Evolutionary conservation across 2,888 invertebrate genomes (phyloP).

Genomic region (Bellardia pandia): DNA sequence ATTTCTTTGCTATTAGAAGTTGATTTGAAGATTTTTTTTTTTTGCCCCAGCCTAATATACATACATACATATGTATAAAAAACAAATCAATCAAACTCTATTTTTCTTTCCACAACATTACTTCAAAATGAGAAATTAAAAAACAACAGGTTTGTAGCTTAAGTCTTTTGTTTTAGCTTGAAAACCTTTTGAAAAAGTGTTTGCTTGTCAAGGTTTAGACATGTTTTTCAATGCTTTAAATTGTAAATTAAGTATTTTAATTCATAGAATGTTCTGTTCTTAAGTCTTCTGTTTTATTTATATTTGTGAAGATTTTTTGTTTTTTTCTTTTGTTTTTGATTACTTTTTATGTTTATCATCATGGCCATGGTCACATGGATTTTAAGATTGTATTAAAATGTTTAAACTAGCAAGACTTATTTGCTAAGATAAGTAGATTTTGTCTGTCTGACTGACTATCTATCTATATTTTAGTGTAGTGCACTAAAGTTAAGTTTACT

Average conservation of each 20-base stretch:
- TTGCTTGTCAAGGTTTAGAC: background rate
- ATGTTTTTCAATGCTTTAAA: too few species aligned
- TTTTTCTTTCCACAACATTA: background rate
- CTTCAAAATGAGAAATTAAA: background rate
- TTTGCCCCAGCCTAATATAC: too few species aligned
- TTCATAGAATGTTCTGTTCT: background rate
- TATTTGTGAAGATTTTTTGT: background rate
- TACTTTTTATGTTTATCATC: conserved; percentile 31
- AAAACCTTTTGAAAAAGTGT: background rate
- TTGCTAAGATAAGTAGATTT: conserved; percentile 51
- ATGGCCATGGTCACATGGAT: conserved; percentile 64
- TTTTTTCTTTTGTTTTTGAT: background rate
- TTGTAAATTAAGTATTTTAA: too few species aligned
- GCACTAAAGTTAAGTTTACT: conserved; percentile 35
- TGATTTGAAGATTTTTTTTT: too few species aligned
- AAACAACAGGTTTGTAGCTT: conserved; percentile 31
- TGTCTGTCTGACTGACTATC: conserved; percentile 42
- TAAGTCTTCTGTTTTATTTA: conserved; percentile 1
- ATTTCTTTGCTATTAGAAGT: too few species aligned
- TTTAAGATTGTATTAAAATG: conserved; percentile 31
- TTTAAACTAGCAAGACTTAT: conserved; percentile 22
- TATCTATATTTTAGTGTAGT: conserved; percentile 31
- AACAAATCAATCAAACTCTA: conserved; percentile 35
- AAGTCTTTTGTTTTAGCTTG: conserved; percentile 19
- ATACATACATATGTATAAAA: background rate